Conservation (phyloP, 2,113 vertebrate genomes). For the Ailuropoda melanoleuca region DNA sequence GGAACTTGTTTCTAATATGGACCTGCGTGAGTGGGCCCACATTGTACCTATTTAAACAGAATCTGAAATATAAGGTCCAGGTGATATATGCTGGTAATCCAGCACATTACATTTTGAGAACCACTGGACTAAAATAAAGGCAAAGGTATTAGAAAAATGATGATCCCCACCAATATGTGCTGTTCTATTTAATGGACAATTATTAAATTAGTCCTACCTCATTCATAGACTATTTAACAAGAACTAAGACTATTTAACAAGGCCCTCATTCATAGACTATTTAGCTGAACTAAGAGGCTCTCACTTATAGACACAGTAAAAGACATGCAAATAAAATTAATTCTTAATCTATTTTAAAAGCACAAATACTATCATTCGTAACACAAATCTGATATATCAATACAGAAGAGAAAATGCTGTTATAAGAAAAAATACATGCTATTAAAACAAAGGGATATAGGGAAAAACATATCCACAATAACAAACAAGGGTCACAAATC, state of each 20-base stretch:
- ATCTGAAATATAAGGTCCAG: background rate
- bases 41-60: background rate
- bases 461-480: background rate
- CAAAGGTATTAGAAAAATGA: background rate
- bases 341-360: background rate
- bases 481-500: background rate
- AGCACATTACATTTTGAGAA: background rate
- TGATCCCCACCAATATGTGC: background rate
- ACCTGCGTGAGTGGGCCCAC: background rate
- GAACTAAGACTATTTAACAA: background rate
- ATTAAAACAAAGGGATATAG: background rate
- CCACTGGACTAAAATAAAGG: background rate
- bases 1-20: background rate
- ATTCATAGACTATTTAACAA: background rate
- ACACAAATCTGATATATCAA: background rate
- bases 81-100: background rate
- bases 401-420: background rate
- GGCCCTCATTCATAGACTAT: background rate
- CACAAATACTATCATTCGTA: background rate
- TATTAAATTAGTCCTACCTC: background rate
- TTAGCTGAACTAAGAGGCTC: background rate
- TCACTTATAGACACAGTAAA: background rate
- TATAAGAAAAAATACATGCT: background rate
- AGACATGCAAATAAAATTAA: background rate
- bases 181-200: background rate